Base-by-base conservation (phyloP, 2,113 vertebrate genomes). In the Dipodomys ordii region DNA sequence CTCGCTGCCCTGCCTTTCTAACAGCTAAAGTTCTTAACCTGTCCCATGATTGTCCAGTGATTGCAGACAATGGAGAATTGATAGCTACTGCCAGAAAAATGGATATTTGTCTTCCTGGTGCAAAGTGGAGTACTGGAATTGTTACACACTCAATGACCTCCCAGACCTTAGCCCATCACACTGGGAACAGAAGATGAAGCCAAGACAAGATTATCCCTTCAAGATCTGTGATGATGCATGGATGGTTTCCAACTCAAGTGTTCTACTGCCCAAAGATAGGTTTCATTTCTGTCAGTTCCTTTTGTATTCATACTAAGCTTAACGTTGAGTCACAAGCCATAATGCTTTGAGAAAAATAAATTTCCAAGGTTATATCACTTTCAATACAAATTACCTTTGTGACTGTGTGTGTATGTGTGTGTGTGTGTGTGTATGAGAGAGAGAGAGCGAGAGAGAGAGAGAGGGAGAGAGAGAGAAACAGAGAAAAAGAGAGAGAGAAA, bases 81-180 rank as follows among this genome's bases (percentile, higher is more conserved):
- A n/a, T 88, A 69, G 12, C 25, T 87, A 27, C 25, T 78, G 8
- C 57, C 8, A 68, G 32, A 88, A 62, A 78, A 81, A 28, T 73
- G 25, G 27, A 20, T 65, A 44, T 84, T 78, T 39, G 3, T 71
- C 6, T 83, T 60, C 30, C 80, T 22, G 30, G 46, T 16, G 28
- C 81, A 44, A 88, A 67, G 19, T 16, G 0, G 3, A 76, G 12
- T 11, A 7, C 0, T 2, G 6, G 67, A 20, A 68, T 68, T 88
- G 3, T 72, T 69, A 16, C 7, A 57, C 7, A 30, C 1, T 11
- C 16, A 57, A 2, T 28, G 5, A 23, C 6, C 8, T 7, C 6
- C 27, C 7, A 23, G n/a, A 0, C 1, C 7, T 5, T 2, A 32
- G 23, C 27, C 10, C 22, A 19, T 13, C 5, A 12, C 5, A 16